These are phyloP conservation scores for Neocrepidodera transversa DNA, from an alignment of 2,888 invertebrate genomes.

Conservation along the genomic window DNA sequence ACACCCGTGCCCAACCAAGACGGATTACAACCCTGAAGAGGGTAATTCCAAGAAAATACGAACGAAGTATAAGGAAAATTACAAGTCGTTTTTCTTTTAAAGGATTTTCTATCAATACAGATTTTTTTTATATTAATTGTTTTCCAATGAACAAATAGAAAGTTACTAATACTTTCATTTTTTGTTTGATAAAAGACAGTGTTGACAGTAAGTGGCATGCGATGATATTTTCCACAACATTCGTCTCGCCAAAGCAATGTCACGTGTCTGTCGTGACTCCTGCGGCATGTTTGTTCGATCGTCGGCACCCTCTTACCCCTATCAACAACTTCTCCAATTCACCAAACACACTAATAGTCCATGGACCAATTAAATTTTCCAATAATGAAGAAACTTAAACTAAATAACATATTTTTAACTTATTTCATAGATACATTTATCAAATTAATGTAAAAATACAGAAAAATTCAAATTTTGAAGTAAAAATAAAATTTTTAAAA, in stretches of 20 bases:
- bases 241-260: slow-evolving; percentile 2
- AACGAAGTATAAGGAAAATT: slow-evolving; percentile 5
- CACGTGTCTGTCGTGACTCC: slow-evolving; percentile 25
- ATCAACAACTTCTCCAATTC: slow-evolving; percentile 27
- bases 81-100: slow-evolving; percentile 11
- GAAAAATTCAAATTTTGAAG: no score
- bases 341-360: slow-evolving; percentile 23
- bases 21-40: slow-evolving; percentile 32
- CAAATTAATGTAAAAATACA: no score
- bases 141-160: no score
- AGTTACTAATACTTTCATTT: no score
- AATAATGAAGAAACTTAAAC: no score
- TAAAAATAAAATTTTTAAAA: no score
- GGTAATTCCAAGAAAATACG: slow-evolving; percentile 8
- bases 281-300: slow-evolving; percentile 32
- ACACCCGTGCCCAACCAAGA: slow-evolving; percentile 38
- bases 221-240: neutral
- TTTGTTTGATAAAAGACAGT: neutral
- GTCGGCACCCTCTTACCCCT: slow-evolving; percentile 31
- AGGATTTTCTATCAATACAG: slow-evolving; percentile 1
- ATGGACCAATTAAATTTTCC: neutral
- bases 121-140: neutral
- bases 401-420: no score
- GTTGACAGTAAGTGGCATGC: neutral
- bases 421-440: no score